Percentiles rank a stretch among this genome's conserved stretches.
phyloP scores from a whole-genome alignment of 1,140 invertebrate species.

The Drosophila neocordata region DNA sequence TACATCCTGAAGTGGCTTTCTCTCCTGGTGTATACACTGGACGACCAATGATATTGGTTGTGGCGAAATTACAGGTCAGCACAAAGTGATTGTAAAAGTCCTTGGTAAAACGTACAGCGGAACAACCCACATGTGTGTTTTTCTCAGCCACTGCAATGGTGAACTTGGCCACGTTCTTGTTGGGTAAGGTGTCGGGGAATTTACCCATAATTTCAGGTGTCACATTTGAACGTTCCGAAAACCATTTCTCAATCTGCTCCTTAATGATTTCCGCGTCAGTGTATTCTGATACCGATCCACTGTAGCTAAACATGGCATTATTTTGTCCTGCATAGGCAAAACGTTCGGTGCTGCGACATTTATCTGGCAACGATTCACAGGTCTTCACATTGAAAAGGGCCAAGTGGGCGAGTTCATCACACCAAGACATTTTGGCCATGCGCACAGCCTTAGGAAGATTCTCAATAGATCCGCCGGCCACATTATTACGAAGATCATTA shows the following conservation, averaged over 20 bases:
- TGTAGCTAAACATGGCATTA: conserved; percentile 65
- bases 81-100: conserved; percentile 63
- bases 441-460: conserved; percentile 54
- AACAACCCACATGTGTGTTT: conserved; percentile 58
- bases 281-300: conserved; percentile 54
- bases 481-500: conserved; percentile 61
- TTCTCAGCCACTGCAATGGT: conserved; percentile 60
- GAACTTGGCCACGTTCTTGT: conserved; percentile 58
- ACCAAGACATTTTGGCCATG: conserved; percentile 73
- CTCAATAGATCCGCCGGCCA: conserved; percentile 53
- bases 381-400: conserved; percentile 56
- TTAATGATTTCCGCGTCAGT: conserved; percentile 61
- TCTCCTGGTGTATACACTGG: conserved; percentile 59
- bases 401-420: conserved; percentile 58
- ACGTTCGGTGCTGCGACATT: conserved; percentile 70
- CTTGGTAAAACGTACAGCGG: conserved; percentile 53
- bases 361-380: conserved; percentile 61
- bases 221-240: conserved; percentile 46
- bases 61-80: conserved; percentile 60
- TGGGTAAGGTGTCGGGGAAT: conserved; percentile 60
- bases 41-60: conserved; percentile 54
- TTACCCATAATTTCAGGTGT: conserved; percentile 53
- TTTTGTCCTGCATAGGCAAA: conserved; percentile 73
- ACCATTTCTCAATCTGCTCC: conserved; percentile 71
- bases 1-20: conserved; percentile 49